Conservation (phyloP, 2,888 invertebrate genomes). For the Drosophila nr. fundita region DNA sequence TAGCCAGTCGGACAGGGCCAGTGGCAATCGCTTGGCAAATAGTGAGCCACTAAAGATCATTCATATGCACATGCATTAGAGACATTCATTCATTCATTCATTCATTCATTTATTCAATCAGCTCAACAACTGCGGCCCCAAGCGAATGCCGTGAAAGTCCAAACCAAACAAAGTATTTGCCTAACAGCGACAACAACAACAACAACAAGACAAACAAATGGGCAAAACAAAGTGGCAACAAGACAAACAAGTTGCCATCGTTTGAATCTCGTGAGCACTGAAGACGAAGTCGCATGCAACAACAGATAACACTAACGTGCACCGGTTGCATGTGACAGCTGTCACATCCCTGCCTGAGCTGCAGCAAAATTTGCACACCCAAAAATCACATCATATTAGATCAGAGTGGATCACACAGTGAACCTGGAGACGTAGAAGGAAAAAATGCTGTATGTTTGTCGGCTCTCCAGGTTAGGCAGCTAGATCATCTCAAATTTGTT, state of each 20-base stretch:
- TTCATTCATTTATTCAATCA: conserved; percentile 40
- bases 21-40: conserved; percentile 19
- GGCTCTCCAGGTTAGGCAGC: background rate
- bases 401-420: background rate
- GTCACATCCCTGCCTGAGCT: conserved; percentile 2
- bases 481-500: background rate
- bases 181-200: conserved; percentile 17
- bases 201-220: conserved; percentile 22
- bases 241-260: conserved; percentile 28
- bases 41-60: conserved; percentile 26
- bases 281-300: conserved; percentile 5
- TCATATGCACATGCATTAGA: conserved; percentile 20
- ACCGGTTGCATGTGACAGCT: conserved; percentile 7
- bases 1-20: background rate
- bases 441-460: background rate
- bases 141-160: conserved; percentile 57
- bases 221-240: conserved; percentile 16
- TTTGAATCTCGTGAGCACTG: conserved; percentile 9
- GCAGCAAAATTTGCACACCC: background rate
- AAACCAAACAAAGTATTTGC: conserved; percentile 64
- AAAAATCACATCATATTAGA: background rate
- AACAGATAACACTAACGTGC: no score
- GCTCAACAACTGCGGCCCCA: conserved; percentile 15
- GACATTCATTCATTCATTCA: conserved; percentile 16
- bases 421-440: background rate